Base-by-base conservation (phyloP, 1,140 invertebrate species). In the Physella acuta region DNA sequence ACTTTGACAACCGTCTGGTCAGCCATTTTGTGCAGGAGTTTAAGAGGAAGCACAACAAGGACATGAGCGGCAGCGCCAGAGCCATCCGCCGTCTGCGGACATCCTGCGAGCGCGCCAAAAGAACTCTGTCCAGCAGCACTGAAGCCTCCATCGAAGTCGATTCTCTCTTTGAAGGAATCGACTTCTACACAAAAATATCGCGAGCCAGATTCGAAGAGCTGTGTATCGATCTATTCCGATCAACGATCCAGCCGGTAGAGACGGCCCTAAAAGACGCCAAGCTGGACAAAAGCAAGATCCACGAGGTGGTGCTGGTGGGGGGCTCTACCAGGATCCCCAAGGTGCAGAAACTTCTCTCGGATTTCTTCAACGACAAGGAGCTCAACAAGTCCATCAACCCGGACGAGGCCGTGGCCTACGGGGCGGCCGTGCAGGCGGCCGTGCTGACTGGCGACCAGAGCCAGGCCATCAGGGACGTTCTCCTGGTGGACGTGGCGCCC, bases 311-410 rank as follows among this genome's bases (percentile, higher is more conserved):
- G 39, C 87, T 99, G 26, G 96, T 99, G 53, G 96, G 96, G 74
- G 97, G 96, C 51, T 98, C 96, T n/a, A 98, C 96, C 31, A 91
- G 96, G 86, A 98, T 99, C 76, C 96, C 96, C 34, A 98, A 98
- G 85, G 93, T 98, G 62, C 96, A 98, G 86, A 95, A 95, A 81
- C 87, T 97, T 63, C 86, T 97, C 58, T 92, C 94, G 80, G 93
- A 96, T 82, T 96, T 95, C 70, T 76, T 79, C 74, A 84, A 84
- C 73, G 77, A 84, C n/a, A 75, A 79, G 73, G 82, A 85, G 60
- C 71, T 85, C 26, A 83, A 98, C 89, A 97, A 97, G 80, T 81
- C 80, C n/a, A 84, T 85, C 58, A 85, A 85, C 62, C 91, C 58
- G 81, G 81, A 82, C 63, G 77, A 89, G 79, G 88, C 88, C 63